Base-by-base conservation (phyloP, 2,113 vertebrate genomes). In the Archilochus colubris region DNA sequence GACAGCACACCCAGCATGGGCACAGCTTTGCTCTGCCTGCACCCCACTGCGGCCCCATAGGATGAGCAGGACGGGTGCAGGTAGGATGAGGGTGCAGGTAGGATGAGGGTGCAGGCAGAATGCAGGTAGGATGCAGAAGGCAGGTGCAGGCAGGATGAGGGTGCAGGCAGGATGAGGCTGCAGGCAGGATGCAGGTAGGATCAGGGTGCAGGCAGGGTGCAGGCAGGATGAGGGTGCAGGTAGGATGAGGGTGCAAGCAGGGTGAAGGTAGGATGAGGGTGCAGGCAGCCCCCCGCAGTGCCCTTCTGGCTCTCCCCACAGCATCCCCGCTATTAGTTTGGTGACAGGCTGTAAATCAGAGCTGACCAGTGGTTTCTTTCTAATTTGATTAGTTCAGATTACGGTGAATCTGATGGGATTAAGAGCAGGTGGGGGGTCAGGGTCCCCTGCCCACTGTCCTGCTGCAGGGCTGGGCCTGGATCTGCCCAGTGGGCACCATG, bases 371-470 rank as follows among this genome's bases (percentile, higher is more conserved):
- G 14, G 95, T 91, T 94, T 95, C 91, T 88, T 44, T 59, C 91
- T 97, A 93, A 95, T 94, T 93, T 91, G 91, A 94, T 96, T 97
- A 96, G 72, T 89, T 86, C 88, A 88, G 93, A 94, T 96, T 95
- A 93, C 46, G 31, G 36, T 0, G 31, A 50, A 48, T 62, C 13
- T 53, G 19, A 27, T n/a, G 48, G 38, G 57, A 89, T 80, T 62
- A 86, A 72, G 31, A 9, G 38, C 0, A 7, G 1, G 9, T 0
- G 30, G 40, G 40, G 40, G 40, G 40, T 40, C 40, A 40, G 40
- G 40, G 40, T 40, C 40, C 12, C 11, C 11, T 38, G 36, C 36
- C 11, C 40, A 40, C 40, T 40, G 40, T 13, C 40, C 11, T 40
- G 40, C 40, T 40, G 40, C 40, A 40, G 40, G 12, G 21, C 76